Conservation (phyloP, 1,140 invertebrate genomes). For the Diachasma alloeum region DNA sequence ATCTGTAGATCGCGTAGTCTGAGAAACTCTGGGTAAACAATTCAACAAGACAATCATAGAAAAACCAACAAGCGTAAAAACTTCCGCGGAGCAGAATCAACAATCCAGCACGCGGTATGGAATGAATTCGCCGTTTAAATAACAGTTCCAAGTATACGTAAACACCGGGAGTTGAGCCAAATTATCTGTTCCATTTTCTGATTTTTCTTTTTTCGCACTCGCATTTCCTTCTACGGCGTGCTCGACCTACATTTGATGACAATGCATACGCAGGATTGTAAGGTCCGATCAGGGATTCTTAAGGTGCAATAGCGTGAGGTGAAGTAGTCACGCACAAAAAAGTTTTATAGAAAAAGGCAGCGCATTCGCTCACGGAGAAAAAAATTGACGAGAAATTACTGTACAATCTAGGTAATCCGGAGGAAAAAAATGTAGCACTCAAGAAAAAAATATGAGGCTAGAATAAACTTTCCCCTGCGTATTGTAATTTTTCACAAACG, state of each 20-base stretch:
- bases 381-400: too few species aligned
- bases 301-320: too few species aligned
- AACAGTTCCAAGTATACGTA: slow-evolving; percentile 24
- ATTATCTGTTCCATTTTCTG: slow-evolving; percentile 20
- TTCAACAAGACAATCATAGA: slow-evolving; percentile 7
- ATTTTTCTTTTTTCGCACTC: slow-evolving; percentile 24
- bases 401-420: too few species aligned
- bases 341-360: too few species aligned
- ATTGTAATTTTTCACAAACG: too few species aligned
- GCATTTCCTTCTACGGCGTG: not conserved
- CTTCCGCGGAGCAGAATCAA: not conserved
- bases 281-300: not conserved
- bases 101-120: not conserved
- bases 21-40: not conserved
- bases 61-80: slow-evolving; percentile 13
- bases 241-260: not conserved
- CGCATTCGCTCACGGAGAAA: too few species aligned
- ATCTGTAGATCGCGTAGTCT: too few species aligned
- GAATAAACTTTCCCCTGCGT: too few species aligned
- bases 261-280: not conserved
- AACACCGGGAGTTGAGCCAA: not conserved
- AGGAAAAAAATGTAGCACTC: too few species aligned
- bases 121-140: slow-evolving; percentile 32
- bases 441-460: too few species aligned
- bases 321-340: too few species aligned